phyloP scores from a whole-genome alignment of 2,797 vertebrate genomes.

The Florisuga fusca region DNA sequence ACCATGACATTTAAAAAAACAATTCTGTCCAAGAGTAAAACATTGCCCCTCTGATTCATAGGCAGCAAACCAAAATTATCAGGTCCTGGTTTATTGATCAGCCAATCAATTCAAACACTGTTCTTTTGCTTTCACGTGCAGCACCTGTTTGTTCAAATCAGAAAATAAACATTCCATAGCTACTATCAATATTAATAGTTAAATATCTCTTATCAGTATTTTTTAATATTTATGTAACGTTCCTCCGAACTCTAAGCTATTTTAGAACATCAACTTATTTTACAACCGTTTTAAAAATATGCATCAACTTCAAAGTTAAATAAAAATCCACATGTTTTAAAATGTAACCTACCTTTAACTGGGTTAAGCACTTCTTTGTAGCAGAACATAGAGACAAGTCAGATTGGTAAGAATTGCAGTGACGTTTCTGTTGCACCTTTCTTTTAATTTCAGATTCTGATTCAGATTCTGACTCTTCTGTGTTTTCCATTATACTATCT shows the following conservation, averaged over 20 bases:
- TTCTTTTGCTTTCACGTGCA: not conserved
- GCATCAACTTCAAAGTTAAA: not conserved
- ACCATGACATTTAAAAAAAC: not conserved
- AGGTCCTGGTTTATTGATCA: not conserved
- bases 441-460: constrained; percentile 78
- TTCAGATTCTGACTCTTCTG: constrained; percentile 75
- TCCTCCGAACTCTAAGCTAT: not conserved
- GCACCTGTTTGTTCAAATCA: not conserved
- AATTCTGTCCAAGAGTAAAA: not conserved
- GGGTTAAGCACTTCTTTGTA: constrained; percentile 77
- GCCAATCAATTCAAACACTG: not conserved
- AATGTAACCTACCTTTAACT: constrained; percentile 78
- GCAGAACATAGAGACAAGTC: constrained; percentile 59
- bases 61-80: not conserved
- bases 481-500: constrained; percentile 78
- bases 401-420: constrained; percentile 69
- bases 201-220: not conserved
- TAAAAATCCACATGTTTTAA: not conserved
- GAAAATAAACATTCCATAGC: not conserved
- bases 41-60: not conserved
- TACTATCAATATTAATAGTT: not conserved
- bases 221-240: fast-evolving
- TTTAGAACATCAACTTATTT: not conserved
- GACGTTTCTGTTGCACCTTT: constrained; percentile 80
- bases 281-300: not conserved